Evolutionary conservation across 1,140 invertebrate species (phyloP).

Genomic region (honey bee (Apis mellifera)): DNA sequence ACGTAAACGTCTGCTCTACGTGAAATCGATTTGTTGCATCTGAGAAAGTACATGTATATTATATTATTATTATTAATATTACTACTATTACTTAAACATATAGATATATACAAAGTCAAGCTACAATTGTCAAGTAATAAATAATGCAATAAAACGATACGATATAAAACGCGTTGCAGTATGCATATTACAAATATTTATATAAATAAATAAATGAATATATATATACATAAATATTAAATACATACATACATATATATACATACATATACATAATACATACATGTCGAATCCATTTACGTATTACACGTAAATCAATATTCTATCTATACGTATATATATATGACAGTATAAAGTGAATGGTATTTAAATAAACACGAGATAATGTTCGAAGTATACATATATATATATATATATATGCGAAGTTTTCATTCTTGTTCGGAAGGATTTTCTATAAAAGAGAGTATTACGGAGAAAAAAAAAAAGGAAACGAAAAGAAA

Average conservation of each 20-base stretch:
- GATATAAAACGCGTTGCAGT: conserved; percentile 25
- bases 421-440: conserved; percentile 61
- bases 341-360: conserved; percentile 40
- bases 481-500: conserved; percentile 36
- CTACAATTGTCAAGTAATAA: conserved; percentile 22
- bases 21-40: conserved; percentile 68
- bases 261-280: conserved; percentile 34
- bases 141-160: neutral
- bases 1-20: conserved; percentile 65
- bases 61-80: conserved; percentile 28
- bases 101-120: conserved; percentile 16
- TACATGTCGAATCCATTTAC: conserved; percentile 34
- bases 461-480: conserved; percentile 38
- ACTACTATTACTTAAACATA: conserved; percentile 15
- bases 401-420: no score
- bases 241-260: conserved; percentile 31
- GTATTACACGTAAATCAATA: conserved; percentile 43
- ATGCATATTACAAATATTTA: conserved; percentile 35
- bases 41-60: conserved; percentile 63
- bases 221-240: conserved; percentile 30
- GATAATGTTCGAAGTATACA: conserved; percentile 48
- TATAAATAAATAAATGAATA: conserved; percentile 29
- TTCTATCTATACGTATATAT: conserved; percentile 27
- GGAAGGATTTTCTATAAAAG: conserved; percentile 31
- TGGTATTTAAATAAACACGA: conserved; percentile 56